Percentiles rank a stretch among this genome's conserved stretches.
These are phyloP conservation scores for Nothobranchius kuhntae DNA, from an alignment of 2,113 vertebrate genomes.

Conservation along the genomic window DNA sequence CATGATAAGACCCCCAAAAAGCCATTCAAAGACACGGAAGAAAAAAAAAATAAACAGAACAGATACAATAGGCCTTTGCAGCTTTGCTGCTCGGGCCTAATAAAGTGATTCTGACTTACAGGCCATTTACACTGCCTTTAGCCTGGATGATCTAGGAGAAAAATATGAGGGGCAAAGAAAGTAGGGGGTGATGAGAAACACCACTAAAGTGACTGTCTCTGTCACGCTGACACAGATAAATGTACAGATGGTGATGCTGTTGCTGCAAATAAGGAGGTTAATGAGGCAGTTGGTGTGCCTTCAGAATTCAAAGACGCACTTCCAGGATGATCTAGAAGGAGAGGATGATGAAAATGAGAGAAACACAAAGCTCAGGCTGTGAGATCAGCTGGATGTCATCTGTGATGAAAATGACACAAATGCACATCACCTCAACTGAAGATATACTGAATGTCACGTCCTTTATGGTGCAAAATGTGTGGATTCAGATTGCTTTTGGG, in stretches of 20 bases:
- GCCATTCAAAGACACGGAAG: too few relatives aligned
- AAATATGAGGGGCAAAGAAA: background rate
- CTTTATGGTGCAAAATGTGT: too few relatives aligned
- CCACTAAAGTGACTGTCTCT: background rate
- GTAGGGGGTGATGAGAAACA: background rate
- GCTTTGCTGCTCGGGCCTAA: too few relatives aligned
- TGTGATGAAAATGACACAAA: background rate
- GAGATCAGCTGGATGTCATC: background rate
- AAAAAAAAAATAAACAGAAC: too few relatives aligned
- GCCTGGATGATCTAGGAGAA: background rate
- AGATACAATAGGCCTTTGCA: too few relatives aligned
- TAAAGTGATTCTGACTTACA: background rate
- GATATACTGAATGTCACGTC: background rate
- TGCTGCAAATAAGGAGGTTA: constrained; percentile 3
- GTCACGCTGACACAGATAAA: background rate
- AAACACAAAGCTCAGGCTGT: background rate
- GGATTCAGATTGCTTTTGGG: background rate
- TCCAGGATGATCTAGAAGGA: background rate
- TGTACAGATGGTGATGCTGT: background rate
- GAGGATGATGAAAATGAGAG: constrained; percentile 2
- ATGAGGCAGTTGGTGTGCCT: background rate
- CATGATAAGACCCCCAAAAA: too few relatives aligned
- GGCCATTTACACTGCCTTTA: background rate
- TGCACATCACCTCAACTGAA: background rate
- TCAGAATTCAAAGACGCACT: constrained; percentile 1